phyloP scores from a whole-genome alignment of 2,888 invertebrate genomes.

The Ichneumon xanthorius region DNA sequence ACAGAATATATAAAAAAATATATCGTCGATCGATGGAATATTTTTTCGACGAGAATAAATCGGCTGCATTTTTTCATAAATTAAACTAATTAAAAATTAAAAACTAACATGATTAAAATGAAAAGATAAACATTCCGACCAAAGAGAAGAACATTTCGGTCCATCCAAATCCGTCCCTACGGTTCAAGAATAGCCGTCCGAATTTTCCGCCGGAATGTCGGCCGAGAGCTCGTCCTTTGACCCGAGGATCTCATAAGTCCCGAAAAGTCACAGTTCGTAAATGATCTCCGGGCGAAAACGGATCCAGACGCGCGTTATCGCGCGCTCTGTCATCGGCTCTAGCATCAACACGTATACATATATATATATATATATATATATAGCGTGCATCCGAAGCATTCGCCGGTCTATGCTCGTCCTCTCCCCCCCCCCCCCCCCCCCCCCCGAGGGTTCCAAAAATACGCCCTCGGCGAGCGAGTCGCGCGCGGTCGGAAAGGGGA shows the following conservation, averaged over 20 bases:
- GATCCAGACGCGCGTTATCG: slow-evolving; percentile 23
- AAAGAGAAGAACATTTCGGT: no score
- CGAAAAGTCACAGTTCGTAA: slow-evolving; percentile 8
- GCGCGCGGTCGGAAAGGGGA: slow-evolving; percentile 61
- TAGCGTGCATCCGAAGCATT: not conserved
- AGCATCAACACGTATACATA: not conserved
- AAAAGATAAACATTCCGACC: no score
- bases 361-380: no score
- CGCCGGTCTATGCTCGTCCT: slow-evolving; percentile 27
- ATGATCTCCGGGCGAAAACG: not conserved
- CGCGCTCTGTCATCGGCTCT: slow-evolving; percentile 49
- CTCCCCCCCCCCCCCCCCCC: slow-evolving; percentile 13
- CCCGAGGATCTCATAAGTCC: slow-evolving; percentile 6
- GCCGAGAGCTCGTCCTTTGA: not conserved
- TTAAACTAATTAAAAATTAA: no score
- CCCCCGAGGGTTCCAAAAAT: slow-evolving; percentile 72
- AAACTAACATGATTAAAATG: no score
- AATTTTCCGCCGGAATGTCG: not conserved
- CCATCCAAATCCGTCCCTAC: no score
- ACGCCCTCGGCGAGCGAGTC: slow-evolving; percentile 56
- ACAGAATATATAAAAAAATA: no score
- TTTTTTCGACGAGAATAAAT: no score
- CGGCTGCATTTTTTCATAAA: no score
- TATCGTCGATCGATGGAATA: no score
- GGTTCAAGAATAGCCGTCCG: no score